Conservation (phyloP, 2,888 invertebrate genomes). For the Diaperis boleti region DNA sequence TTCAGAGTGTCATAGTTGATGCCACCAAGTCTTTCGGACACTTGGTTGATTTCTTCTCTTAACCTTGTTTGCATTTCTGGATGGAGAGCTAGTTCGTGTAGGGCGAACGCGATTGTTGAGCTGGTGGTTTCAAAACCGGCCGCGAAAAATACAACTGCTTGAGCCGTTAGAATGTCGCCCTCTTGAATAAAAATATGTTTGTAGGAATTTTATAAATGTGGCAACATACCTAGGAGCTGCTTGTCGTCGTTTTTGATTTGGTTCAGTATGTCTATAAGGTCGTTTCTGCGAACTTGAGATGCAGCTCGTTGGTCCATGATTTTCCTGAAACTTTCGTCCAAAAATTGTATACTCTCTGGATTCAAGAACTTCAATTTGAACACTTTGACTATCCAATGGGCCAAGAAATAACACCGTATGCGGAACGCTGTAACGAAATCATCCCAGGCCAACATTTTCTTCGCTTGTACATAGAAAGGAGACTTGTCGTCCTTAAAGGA, state of each 20-base stretch:
- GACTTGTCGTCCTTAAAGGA: constrained; percentile 38
- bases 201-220: neutral
- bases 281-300: constrained; percentile 3
- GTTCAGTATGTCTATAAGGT: constrained; percentile 20
- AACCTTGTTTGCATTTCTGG: constrained; percentile 64
- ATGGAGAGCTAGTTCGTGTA: constrained; percentile 64
- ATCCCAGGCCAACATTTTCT: constrained; percentile 13
- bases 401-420: constrained; percentile 15
- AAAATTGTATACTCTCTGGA: neutral
- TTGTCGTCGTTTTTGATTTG: constrained; percentile 4
- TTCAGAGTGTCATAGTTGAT: constrained; percentile 65
- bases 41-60: constrained; percentile 63
- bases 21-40: constrained; percentile 59
- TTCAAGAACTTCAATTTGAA: constrained; percentile 10
- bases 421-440: constrained; percentile 3
- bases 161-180: constrained; percentile 58
- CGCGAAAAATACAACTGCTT: constrained; percentile 65
- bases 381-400: constrained; percentile 4
- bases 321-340: constrained; percentile 9
- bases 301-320: constrained; percentile 7
- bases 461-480: constrained; percentile 14
- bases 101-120: constrained; percentile 61
- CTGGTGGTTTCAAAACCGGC: constrained; percentile 69
- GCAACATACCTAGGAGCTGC: neutral
- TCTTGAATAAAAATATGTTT: constrained; percentile 43